These are phyloP conservation scores for Choloepus didactylus DNA, from an alignment of 2,797 vertebrate genomes.

Conservation along the genomic window DNA sequence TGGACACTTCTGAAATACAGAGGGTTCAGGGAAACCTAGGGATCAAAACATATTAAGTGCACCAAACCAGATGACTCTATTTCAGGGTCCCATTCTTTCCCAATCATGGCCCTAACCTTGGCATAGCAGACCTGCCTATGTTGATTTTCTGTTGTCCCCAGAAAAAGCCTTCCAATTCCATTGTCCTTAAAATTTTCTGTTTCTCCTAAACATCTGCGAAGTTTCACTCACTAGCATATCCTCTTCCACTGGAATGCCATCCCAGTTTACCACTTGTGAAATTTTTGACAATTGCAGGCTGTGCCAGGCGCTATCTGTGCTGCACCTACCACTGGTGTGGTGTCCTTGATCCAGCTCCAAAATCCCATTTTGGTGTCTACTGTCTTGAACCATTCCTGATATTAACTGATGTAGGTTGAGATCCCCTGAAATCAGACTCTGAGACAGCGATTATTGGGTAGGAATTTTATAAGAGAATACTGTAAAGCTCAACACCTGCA, in stretches of 20 bases:
- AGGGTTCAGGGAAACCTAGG: neutral
- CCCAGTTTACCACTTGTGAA: neutral
- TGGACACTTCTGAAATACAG: neutral
- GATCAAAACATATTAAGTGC: neutral
- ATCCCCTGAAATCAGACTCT: neutral
- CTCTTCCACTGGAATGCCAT: neutral
- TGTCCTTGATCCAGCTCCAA: neutral
- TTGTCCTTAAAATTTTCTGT: neutral
- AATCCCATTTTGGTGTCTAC: neutral
- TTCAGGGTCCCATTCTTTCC: neutral
- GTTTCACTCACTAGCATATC: neutral
- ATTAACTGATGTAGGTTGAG: neutral
- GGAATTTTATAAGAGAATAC: neutral
- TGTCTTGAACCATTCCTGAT: neutral
- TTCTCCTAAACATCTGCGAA: neutral
- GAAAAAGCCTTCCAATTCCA: neutral
- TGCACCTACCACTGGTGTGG: neutral
- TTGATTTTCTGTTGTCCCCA: neutral
- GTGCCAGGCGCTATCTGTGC: neutral
- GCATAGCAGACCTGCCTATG: fast-evolving
- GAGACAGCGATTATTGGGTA: neutral
- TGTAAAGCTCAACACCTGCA: neutral
- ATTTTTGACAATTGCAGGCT: neutral
- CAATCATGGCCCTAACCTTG: neutral
- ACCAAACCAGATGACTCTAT: neutral